Base-by-base conservation (phyloP, 2,113 vertebrate species). In the Hemiprocne comata region DNA sequence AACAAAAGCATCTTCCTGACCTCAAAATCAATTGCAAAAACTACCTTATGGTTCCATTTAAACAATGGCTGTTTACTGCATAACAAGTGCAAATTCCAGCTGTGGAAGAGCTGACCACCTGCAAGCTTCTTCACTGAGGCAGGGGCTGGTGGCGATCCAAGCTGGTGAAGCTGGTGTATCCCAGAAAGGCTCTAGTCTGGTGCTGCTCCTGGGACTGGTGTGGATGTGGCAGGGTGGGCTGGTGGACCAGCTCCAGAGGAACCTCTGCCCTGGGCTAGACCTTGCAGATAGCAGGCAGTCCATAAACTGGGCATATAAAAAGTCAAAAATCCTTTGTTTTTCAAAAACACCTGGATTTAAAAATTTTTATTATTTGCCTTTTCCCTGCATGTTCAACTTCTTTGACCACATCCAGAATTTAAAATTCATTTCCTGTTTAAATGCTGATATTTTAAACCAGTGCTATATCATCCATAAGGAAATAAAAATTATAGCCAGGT, bases 171-270 rank as follows among this genome's bases (percentile, higher is more conserved):
- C 10, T 60, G 70, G 19, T 53, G 42, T 57, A 12, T 9, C 36
- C 23, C 33, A 55, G 64, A 21, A 33, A 57, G 71, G 34, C 29
- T 55, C 40, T 38, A 34, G 34, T 13, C 77, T 50, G 12, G 46
- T 0, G 1, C 29, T 53, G 2, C 20, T 69, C 14, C 48, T 13
- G 36, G 36, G 40, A 26, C 46, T 36, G 33, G 11, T 0, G 2
- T 31, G 33, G 25, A 44, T 0, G 1, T 38, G 54, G n/a, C 4
- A 3, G 12, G 31, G 24, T 78, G 31, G 60, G 15, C 36, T 62
- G 66, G n/a, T 4, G 36, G 36, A 25, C 24, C 18, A 40, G 64
- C 13, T n/a, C 23, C 44, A 46, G 51, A 24, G 17, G 50, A 71
- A 24, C 20, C 1, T 0, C 40, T 23, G 19, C 46, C 46, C 61